Evolutionary conservation across 2,888 invertebrate genomes (phyloP), one percentile per base, ranked within the genome.

Genomic region (Polymixis lichenea): DNA sequence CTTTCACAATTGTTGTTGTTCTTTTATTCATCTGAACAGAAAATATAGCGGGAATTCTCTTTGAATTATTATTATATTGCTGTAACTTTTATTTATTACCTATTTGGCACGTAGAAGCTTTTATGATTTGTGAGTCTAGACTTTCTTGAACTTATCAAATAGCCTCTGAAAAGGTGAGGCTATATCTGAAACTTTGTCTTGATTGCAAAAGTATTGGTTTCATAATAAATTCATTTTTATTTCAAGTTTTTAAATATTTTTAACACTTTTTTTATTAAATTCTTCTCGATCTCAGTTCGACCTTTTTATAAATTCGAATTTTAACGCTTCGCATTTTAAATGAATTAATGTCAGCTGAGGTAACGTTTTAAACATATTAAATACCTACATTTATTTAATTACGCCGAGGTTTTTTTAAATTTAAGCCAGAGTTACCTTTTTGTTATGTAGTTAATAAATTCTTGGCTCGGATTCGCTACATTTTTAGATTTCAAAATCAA

Each of bases 71-170:
- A 69, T 84, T 84, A 60, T 72, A 67, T 64, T 38, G 49, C 53
- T 68, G 22, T 17, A 60, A 71, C 19, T 78, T 58, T 75, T 82
- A 85, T 84, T 85, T 84, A 78, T 85, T 73, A 82, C 78, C 62
- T 73, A 58, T 78, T 85, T 85, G 86, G 70, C 78, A 75, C 61
- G 46, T 77, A 78, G 49, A 72, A 70, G 55, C 70, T 67, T 61
- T 64, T 64, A 71, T 84, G 83, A 85, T 84, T 84, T 75, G 71
- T 82, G 58, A 58, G 78, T 85, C 78, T 82, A 82, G 86, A 78
- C 65, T 55, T 49, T 72, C 22, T 70, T 46, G 32, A 73, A 85
- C 70, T 77, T 68, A 56, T 65, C 17, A 70, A 73, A 55, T 66
- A 62, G 65, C 19, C 28, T 56, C 17, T 25, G 25, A 38, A 65